Evolutionary conservation across 37 sponge, comb jelly and placozoan species (phyloP), one percentile per base, ranked within the genome.

Genomic region (Spongilla lacustris): DNA sequence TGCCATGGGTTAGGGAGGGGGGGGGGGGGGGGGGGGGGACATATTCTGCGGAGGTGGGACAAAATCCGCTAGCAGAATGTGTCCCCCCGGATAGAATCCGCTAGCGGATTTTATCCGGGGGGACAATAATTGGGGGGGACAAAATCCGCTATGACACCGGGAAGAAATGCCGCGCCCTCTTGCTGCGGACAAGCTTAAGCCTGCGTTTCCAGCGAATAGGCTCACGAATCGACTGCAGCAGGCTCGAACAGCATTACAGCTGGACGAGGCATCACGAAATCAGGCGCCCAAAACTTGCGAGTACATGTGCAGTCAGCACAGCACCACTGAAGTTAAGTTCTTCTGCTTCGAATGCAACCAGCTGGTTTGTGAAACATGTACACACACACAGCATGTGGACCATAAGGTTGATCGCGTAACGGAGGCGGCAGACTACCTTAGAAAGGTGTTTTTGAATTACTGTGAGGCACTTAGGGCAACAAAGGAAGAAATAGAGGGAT

Each of bases 281-380:
- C 41, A 41, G 41, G 41, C 6, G 6, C 58, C 4, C 1, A 58
- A 46, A 8, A 8, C 46, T 46, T 46, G 46, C 46, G 46, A 58
- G 58, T 58, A 58, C 58, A 17, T 14, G 58, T 58, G 58, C 58
- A 58, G 19, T 58, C 58, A 14, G 19, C 58, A 58, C 58, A 14
- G 58, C 58, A 58, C 46, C 8, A 46, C 8, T 1, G 21, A 58
- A 17, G 58, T 14, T 19, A 17, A 79, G 34, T 37, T 80, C 28
- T 86, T 75, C 74, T 86, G 87, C 74, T 79, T 71, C 67, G 67
- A 86, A 73, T 86, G 87, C 74, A 38, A 74, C 25, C 70, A 28
- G 30, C 75, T 79, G 9, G 29, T 80, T 4, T 86, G 87, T 30
- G 23, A 74, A 22, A 75, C 73, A 22, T 86, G 87, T 29, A 80